Evolutionary conservation across 2,888 invertebrate genomes (phyloP), one percentile per base, ranked within the genome.

Genomic region (Lapara coniferarum): DNA sequence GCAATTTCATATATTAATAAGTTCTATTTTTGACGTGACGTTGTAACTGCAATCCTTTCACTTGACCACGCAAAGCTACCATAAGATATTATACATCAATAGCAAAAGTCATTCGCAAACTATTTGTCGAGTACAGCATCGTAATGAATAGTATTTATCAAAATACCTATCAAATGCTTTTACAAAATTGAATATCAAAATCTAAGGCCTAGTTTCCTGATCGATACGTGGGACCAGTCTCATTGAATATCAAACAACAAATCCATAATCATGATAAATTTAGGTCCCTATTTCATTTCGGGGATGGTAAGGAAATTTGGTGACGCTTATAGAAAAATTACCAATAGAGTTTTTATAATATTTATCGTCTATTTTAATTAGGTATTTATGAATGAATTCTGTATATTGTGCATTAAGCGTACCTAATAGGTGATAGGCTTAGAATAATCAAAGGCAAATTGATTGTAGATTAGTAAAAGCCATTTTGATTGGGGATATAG

Each of bases 401-500:
- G 88, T 89, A 91, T 90, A 91, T 89, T 91, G 85, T 89, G 91
- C 88, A 88, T 89, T 88, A 90, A 89, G 88, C 82, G 84, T 88
- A 88, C 77, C 76, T 81, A 79, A 78, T 85, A 79, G 78, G 78
- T 75, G 69, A 79, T 86, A 86, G 75, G 75, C 78, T 82, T 81
- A 80, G 76, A 75, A 73, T 82, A 80, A 75, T 79, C 75, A 46
- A 70, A 71, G 66, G 70, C 72, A 73, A 75, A 72, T 68, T 72
- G 67, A 71, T 16, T 30, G 74, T 89, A 88, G 87, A 81, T 77
- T 81, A 86, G 85, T 81, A 76, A 83, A 55, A 78, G 87, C 88
- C 86, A 88, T 88, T 88, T 85, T 85, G 77, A 88, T 91, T 95
- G 95, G 95, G 95, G 93, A 94, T 94, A 95, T 95, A 95, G 95